phyloP scores from a whole-genome alignment of 1,140 invertebrate genomes.

The Chelonus insularis region DNA sequence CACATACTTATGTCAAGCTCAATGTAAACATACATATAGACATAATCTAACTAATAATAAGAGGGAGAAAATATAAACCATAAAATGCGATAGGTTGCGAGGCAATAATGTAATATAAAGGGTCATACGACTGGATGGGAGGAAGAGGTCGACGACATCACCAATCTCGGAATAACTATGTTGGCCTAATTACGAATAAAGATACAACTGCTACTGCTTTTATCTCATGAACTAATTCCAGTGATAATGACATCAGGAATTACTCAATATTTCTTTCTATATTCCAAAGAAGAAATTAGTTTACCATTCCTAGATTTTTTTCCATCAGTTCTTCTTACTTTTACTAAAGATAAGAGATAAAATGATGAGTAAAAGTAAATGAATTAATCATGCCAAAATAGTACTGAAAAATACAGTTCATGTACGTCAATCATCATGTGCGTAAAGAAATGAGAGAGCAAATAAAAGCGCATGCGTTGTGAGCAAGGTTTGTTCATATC shows the following conservation, averaged over 20 bases:
- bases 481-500: conserved; percentile 27
- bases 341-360: no score
- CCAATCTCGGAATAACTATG: conserved; percentile 31
- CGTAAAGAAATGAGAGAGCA: conserved; percentile 17
- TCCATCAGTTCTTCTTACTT: no score
- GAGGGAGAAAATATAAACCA: conserved; percentile 3
- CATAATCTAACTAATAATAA: no score
- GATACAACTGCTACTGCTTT: conserved; percentile 25
- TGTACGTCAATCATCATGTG: conserved; percentile 13
- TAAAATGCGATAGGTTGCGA: conserved; percentile 5
- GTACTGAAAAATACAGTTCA: not conserved
- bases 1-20: no score
- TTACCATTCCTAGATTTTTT: no score
- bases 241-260: not conserved
- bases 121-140: not conserved
- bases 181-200: conserved; percentile 32
- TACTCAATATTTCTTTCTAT: no score
- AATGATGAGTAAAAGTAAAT: conserved; percentile 2
- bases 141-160: conserved; percentile 27
- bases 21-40: no score
- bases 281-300: no score
- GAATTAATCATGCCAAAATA: not conserved
- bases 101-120: conserved; percentile 12
- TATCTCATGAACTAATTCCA: conserved; percentile 18
- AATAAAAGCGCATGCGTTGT: conserved; percentile 21